Conservation (phyloP, 2,888 invertebrate genomes). For the Pollenia labialis region DNA sequence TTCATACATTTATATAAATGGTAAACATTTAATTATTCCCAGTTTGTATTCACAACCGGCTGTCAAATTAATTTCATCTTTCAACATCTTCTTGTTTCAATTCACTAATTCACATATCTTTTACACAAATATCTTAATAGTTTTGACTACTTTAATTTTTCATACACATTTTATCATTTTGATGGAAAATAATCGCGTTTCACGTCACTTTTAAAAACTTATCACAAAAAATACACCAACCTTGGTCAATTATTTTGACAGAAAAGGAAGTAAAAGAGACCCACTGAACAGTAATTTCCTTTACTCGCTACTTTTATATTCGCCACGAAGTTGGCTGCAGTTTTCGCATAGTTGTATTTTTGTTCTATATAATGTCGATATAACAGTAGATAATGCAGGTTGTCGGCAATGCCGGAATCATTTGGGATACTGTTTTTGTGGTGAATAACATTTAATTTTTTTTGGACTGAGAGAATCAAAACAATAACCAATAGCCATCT, state of each 20-base stretch:
- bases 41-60: constrained; percentile 15
- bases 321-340: constrained; percentile 54
- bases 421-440: too few species aligned
- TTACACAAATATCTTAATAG: neutral
- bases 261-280: constrained; percentile 81
- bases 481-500: too few species aligned
- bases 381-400: too few species aligned
- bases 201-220: constrained; percentile 65
- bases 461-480: too few species aligned
- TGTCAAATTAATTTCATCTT: constrained; percentile 32
- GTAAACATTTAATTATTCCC: neutral
- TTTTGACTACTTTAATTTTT: constrained; percentile 3
- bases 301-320: constrained; percentile 55
- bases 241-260: constrained; percentile 83
- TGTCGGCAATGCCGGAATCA: too few species aligned
- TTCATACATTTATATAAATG: neutral
- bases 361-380: too few species aligned
- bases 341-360: constrained; percentile 54
- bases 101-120: neutral
- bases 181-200: constrained; percentile 70
- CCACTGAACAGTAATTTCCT: constrained; percentile 79
- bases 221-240: constrained; percentile 80
- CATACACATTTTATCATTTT: constrained; percentile 47
- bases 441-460: too few species aligned
- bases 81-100: constrained; percentile 32